Base-by-base conservation (phyloP, 2,113 vertebrate species). In the Atrichornis clamosus region DNA sequence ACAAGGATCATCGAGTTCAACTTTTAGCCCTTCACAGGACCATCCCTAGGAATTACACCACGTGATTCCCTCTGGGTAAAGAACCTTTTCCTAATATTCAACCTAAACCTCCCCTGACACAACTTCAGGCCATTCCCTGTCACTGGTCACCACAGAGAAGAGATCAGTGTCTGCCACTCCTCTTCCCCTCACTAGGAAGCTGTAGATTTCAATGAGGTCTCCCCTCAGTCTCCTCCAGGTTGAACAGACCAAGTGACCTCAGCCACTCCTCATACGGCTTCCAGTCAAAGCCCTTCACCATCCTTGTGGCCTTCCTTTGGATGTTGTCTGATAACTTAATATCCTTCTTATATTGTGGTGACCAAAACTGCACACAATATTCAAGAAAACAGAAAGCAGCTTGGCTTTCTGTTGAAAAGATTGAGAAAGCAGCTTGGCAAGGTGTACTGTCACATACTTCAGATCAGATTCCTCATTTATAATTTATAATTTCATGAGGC, bases 401-500 rank as follows among this genome's bases (percentile, higher is more conserved):
- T 56, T 83, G 52, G 33, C 27, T 41, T 41, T 9, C 39, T 41
- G 39, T 41, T 10, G 39, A 42, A 69, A 84, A 76, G 35, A 42
- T 6, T 35, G 74, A 81, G 62, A 55, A 35, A 84, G 32, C 32
- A 84, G 21, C 52, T 56, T 83, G 52, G 33, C 27, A 80, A 80
- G 67, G 49, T 72, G 49, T 73, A 62, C 15, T 83, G 30, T 80
- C 63, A 69, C 53, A 74, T 42, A 42, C 41, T 65, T 75, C 42
- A 79, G 15, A 60, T 50, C 4, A 6, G 20, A 79, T 82, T 79
- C 53, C 15, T 91, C n/a, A 74, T 78, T 93, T 84, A 80, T 62
- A 80, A 80, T 74, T 86, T 58, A 75, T 50, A 16, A 81, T 89
- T 85, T 94, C 70, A 85, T 37, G 33, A 76, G 59, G 58, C 53